Evolutionary conservation across 1,140 invertebrate genomes (phyloP), one percentile per base, ranked within the genome.

Genomic region (Campodea augens): DNA sequence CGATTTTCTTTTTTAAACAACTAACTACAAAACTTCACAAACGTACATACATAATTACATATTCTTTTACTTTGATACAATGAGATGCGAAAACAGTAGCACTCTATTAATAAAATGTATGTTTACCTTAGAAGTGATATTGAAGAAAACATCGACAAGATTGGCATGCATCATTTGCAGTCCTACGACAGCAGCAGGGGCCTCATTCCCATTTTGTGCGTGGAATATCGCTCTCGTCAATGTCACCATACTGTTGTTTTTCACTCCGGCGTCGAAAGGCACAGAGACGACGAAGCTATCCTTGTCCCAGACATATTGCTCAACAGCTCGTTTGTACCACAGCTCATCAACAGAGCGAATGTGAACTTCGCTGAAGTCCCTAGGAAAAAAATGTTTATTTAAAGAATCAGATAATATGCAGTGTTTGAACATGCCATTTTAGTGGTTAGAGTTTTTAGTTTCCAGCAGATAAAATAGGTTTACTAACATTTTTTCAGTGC

Each of bases 211-310:
- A 49, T 79, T 77, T 42, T 77, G 75, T 53, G 86, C 81, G 5
- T 92, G 73, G 56, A 90, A 91, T 41, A 93, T 77, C 0, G 88
- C 88, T 58, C 90, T 84, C 1, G 83, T 88, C 4, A 84, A 88
- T 24, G 86, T 83, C 5, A 92, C 82, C 38, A 87, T 54, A 19
- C 80, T 78, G 51, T 75, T 71, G 21, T 72, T 72, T 42, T 65
- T 65, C 19, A 68, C 64, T 42, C 73, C 74, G 51, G 78, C 80
- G 56, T 83, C 74, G 54, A 83, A 89, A 3, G 88, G 85, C 5
- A 93, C 84, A 45, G 86, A 89, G 60, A 83, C 92, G 0, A 91
- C 85, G 59, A 91, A 92, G 54, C 84, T 87, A 50, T 88, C 82
- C 0, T 79, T 77, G 55, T 89, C 82, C 38, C 87, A 71, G 0